Evolutionary conservation across 1,140 invertebrate genomes (phyloP).

Genomic region (Drosophila parabipectinata): DNA sequence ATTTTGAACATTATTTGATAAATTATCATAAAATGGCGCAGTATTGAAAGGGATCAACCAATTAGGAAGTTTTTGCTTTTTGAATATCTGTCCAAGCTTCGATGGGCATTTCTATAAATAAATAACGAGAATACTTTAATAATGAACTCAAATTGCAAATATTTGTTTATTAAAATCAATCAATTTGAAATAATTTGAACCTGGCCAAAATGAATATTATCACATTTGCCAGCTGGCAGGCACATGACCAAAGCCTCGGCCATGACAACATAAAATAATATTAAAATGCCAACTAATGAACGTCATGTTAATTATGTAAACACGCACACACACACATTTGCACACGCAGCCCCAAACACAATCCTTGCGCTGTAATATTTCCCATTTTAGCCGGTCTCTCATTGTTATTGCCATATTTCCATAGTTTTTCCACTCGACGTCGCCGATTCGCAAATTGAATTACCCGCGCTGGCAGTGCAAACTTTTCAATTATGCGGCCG

Average conservation of each 20-base stretch:
- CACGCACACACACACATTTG: slow-evolving; percentile 9
- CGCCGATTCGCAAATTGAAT: slow-evolving; percentile 57
- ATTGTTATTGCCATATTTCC: slow-evolving; percentile 57
- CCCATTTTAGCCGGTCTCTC: slow-evolving; percentile 36
- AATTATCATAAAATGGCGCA: slow-evolving; percentile 23
- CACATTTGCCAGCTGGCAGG: slow-evolving; percentile 23
- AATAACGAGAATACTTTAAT: slow-evolving; percentile 16
- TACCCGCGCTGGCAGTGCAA: slow-evolving; percentile 41
- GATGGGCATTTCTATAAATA: slow-evolving; percentile 6
- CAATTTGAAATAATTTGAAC: slow-evolving; percentile 59
- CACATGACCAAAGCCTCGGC: not conserved
- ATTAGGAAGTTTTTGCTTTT: not conserved
- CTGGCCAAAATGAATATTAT: slow-evolving; percentile 41
- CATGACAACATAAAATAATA: slow-evolving; percentile 38
- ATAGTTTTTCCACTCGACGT: slow-evolving; percentile 22
- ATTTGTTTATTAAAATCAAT: slow-evolving; percentile 64
- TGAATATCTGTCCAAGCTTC: slow-evolving; percentile 3
- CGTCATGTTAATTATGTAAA: slow-evolving; percentile 71
- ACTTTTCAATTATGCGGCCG: slow-evolving; percentile 67
- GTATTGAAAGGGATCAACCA: not conserved
- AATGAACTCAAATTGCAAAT: slow-evolving; percentile 58
- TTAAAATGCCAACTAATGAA: slow-evolving; percentile 64
- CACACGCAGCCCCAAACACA: slow-evolving; percentile 6
- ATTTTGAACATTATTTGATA: slow-evolving; percentile 16
- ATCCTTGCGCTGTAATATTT: slow-evolving; percentile 32